Base-by-base conservation (phyloP, 2,113 vertebrate species). In the Rhinichthys klamathensis region DNA sequence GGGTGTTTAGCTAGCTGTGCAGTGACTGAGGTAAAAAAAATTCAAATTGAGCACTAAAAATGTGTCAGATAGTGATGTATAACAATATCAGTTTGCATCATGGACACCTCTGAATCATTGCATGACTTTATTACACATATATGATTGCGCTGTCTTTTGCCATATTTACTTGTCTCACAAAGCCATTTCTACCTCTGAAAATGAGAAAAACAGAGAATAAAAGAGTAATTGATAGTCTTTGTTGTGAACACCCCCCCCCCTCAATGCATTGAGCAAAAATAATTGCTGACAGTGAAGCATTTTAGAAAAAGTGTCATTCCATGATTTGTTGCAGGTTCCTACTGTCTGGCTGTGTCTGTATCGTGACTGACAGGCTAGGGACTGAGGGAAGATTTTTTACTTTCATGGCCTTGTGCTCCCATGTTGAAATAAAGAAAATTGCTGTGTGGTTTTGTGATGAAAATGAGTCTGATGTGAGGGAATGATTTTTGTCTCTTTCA, bases 271-370 rank as follows among this genome's bases (percentile, higher is more conserved):
- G 85, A 89, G 27, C 69, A n/a, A 84, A 85, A 83, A 83, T 82
- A 87, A 89, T 89, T 84, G 82, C 35, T 38, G 46, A 56, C 76
- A 80, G 69, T 85, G 80, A 84, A 77, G 63, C 83, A 54, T 85
- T 75, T 83, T 73, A 63, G 46, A 75, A 83, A 83, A 49, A 76
- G n/a, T 83, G 85, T 87, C 49, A 84, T 87, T 56, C 44, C 56
- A 74, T 84, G 76, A 85, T 88, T 76, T 80, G 60, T 69, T 63
- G 49, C 77, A 85, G 79, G 61, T 84, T 81, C 60, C 60, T 51
- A 51, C 72, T 60, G 72, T 74, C 87, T 88, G 76, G 23, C 84
- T 72, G 67, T 82, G 79, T 79, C 54, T 85, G 54, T 85, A 72
- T 76, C 23, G 60, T 85, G 83, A 87, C 60, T 70, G n/a, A 70